phyloP scores from a whole-genome alignment of 2,797 vertebrate genomes.

The Microcaecilia unicolor region DNA sequence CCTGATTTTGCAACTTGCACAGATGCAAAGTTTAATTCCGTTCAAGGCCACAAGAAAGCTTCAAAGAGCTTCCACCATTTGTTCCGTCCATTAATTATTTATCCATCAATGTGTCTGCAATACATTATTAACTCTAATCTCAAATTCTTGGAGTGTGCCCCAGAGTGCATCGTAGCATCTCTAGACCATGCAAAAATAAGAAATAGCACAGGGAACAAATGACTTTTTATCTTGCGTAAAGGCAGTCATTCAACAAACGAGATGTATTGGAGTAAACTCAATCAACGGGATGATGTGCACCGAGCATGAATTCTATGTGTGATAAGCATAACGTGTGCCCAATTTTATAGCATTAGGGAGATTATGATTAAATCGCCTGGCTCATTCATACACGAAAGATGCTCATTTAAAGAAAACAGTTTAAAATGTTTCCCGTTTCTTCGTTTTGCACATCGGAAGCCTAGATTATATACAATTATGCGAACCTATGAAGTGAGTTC shows the following conservation, averaged over 20 bases:
- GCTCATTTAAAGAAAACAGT: no score
- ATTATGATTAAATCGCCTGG: neutral
- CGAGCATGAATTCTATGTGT: no score
- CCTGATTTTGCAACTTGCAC: no score
- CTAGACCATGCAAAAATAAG: neutral
- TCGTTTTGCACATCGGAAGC: neutral
- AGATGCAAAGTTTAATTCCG: neutral
- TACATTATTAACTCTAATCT: slow-evolving; percentile 36
- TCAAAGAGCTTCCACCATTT: slow-evolving; percentile 22
- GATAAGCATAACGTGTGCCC: no score
- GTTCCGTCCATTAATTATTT: slow-evolving; percentile 31
- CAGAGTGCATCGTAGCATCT: neutral
- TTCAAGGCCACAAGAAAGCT: slow-evolving; percentile 1
- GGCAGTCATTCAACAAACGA: neutral
- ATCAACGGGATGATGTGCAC: no score
- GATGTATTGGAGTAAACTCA: no score
- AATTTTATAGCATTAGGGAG: no score
- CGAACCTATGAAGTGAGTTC: neutral
- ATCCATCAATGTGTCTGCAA: slow-evolving; percentile 5
- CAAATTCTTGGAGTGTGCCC: slow-evolving; percentile 10
- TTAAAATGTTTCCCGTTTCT: no score
- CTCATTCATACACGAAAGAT: neutral
- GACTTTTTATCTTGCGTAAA: neutral
- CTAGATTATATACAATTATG: neutral
- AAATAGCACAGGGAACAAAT: neutral